Evolutionary conservation across 2,797 vertebrate species (phyloP), one percentile per base, ranked within the genome.

Genomic region (Petrocephalus schoutedeni): DNA sequence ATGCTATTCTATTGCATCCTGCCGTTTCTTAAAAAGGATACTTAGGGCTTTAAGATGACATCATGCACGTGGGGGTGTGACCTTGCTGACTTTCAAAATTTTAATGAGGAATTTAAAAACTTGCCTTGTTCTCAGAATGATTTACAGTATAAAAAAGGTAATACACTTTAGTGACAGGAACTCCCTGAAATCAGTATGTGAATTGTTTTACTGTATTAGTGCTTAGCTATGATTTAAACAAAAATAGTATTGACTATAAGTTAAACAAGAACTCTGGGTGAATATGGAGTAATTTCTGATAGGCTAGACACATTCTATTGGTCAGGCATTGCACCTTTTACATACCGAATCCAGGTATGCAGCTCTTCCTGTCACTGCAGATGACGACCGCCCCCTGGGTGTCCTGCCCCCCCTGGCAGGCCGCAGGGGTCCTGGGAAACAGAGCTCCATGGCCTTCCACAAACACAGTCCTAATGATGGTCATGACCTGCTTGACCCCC

Each of bases 361-460:
- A 6, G 19, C 54, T 57, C 49, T 87, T 58, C 53, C 83, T 80
- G 4, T 58, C 90, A 86, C 92, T 80, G 59, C 90, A 94, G 93
- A 91, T 53, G 86, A 87, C 19, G 85, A 87, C 45, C 86, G 51
- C 56, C 28, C 89, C 49, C 58, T 87, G 90, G 92, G 89, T 89
- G 86, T 91, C 28, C 57, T 92, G 23, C 89, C 92, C 89, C 89
- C 89, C 77, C 91, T 89, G 89, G 61, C 88, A 64, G 89, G 92
- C 53, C 92, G 89, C 86, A 94, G 90, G 90, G 92, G 92, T 49
- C 89, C 91, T 0, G 91, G 91, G 23, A 90, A 89, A 85, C 95
- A 95, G 90, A 92, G 92, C 41, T 93, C 92, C 87, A 91, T 92
- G 88, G 92, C 92, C 0, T 54, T 87, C 86, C 91, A 89, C 91